Base-by-base conservation (phyloP, 1,140 invertebrate species). In the Caenorhabditis inopinata region DNA sequence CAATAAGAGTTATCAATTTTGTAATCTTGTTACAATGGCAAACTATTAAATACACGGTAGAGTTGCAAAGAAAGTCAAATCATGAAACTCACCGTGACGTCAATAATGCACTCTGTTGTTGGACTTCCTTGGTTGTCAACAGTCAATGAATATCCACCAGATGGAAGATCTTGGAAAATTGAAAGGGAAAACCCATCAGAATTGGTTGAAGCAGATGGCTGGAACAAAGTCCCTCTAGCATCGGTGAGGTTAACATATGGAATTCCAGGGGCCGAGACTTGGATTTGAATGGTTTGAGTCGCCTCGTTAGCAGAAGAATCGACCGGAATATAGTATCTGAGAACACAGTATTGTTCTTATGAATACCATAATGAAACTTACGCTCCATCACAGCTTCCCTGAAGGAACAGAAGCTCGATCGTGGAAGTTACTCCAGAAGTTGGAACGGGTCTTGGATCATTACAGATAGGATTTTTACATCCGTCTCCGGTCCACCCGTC, bases 401-500 rank as follows among this genome's bases (percentile, higher is more conserved):
- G 48, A n/a, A 74, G 27, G 21, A 74, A 45, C 47, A 62, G 7
- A 27, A 53, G 16, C 14, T 77, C 46, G 16, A 74, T 76, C 18
- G 49, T 14, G 6, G 16, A 16, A n/a, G 80, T 42, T 14, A 47
- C 58, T 35, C 75, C 75, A 48, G 46, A 35, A 73, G 74, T n/a
- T 27, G 49, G 25, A 7, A n/a, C 48, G 49, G 58, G 35, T 35
- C 27, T 73, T 53, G 45, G 45, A 73, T 45, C n/a, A 74, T 42
- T 48, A 47, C 47, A 75, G 45, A 75, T 47, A 2, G 45, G 45
- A 23, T 75, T 75, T 29, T 48, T 73, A 21, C 76, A 45, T 74
- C 35, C 32, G 46, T 68, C 49, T 51, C 83, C 83, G 27, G 83
- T 84, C 83, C 83, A 84, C 29, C 79, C 83, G 27, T 62, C 48